phyloP scores from a whole-genome alignment of 2,113 vertebrate genomes.

The Channa maculata region DNA sequence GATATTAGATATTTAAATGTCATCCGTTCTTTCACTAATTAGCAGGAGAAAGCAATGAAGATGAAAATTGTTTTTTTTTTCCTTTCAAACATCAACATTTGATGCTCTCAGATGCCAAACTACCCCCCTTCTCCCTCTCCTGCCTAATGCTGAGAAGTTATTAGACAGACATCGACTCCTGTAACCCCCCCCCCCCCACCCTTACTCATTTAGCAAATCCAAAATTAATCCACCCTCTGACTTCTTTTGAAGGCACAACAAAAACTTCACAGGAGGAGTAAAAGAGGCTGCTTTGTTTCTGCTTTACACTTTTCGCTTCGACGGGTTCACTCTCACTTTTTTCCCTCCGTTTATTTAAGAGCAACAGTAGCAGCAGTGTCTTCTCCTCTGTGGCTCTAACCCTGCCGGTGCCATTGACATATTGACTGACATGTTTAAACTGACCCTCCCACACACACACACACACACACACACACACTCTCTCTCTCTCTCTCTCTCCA shows the following conservation, averaged over 20 bases:
- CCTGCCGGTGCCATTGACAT: constrained; percentile 29
- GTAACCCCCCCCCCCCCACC: background rate
- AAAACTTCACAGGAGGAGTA: constrained; percentile 12
- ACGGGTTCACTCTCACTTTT: background rate
- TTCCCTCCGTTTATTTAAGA: background rate
- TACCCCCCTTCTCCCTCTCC: background rate
- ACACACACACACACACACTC: too few relatives aligned
- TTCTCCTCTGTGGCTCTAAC: constrained; percentile 7
- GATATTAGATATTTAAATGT: constrained; percentile 65
- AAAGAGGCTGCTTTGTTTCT: background rate
- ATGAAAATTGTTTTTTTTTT: constrained; percentile 32
- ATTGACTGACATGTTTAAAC: constrained; percentile 64
- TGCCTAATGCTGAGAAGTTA: constrained; percentile 1
- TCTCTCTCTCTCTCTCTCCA: too few relatives aligned
- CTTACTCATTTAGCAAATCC: constrained; percentile 16
- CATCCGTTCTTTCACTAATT: constrained; percentile 62
- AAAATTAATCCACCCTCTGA: constrained; percentile 41
- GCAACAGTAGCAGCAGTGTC: background rate
- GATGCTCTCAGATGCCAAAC: constrained; percentile 43
- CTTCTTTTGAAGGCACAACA: constrained; percentile 23
- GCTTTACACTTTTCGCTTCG: background rate
- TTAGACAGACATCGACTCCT: constrained; percentile 9
- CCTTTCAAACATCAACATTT: constrained; percentile 37
- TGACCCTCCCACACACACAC: background rate
- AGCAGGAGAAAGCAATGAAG: constrained; percentile 46